phyloP scores from a whole-genome alignment of 2,113 vertebrate genomes.

The Rousettus leschenaultii region DNA sequence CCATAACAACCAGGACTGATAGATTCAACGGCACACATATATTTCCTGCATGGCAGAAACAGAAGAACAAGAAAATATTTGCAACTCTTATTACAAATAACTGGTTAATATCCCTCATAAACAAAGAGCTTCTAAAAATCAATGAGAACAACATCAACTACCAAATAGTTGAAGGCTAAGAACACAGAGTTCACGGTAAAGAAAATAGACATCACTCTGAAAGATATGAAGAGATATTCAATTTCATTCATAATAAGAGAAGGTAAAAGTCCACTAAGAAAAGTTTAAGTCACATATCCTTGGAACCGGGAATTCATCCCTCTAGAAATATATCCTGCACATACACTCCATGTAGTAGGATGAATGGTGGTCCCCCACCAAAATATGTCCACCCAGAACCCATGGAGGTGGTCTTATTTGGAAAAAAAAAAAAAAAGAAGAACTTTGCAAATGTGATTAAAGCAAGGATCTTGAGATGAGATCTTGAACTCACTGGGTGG shows the following conservation, averaged over 20 bases:
- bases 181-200: not conserved
- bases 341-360: not conserved
- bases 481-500: not conserved
- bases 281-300: not conserved
- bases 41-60: not conserved
- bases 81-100: not conserved
- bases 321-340: not conserved
- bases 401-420: not conserved
- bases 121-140: not conserved
- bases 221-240: not conserved
- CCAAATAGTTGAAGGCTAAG: not conserved
- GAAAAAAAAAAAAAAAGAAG: not conserved
- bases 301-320: not conserved
- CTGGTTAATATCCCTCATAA: not conserved
- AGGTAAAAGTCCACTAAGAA: not conserved
- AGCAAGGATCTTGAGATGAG: not conserved
- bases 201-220: not conserved
- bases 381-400: not conserved
- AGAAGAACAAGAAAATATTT: not conserved
- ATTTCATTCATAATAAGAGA: not conserved
- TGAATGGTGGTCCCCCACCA: too few species aligned
- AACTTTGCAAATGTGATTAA: not conserved
- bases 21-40: not conserved
- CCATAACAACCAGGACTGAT: not conserved
- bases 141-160: not conserved